Conservation (phyloP, 2,888 invertebrate species). For the Petrolisthes manimaculis region DNA sequence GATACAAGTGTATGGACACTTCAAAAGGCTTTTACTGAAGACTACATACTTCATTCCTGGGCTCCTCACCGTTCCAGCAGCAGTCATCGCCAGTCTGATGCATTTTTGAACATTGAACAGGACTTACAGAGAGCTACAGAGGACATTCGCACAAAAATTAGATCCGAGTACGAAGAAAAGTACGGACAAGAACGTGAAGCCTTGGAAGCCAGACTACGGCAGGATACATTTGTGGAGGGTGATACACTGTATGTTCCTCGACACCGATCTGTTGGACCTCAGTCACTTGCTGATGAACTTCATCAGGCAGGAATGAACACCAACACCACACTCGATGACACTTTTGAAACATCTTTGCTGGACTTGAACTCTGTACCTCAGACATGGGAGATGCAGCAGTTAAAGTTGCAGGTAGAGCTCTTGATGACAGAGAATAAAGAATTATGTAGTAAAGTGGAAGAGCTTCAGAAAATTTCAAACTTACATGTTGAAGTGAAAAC, state of each 20-base stretch:
- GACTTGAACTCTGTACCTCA: neutral
- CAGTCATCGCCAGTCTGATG: neutral
- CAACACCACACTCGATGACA: conserved; percentile 14
- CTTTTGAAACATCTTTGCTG: conserved; percentile 33
- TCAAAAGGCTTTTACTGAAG: conserved; percentile 28
- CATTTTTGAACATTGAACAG: neutral
- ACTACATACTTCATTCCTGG: conserved; percentile 28
- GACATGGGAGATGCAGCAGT: neutral
- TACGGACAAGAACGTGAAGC: conserved; percentile 7
- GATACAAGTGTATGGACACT: conserved; percentile 24
- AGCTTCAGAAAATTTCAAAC: neutral
- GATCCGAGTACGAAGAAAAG: neutral
- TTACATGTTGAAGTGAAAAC: neutral
- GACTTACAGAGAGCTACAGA: neutral
- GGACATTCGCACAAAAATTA: neutral
- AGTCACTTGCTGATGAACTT: conserved; percentile 25
- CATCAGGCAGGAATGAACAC: conserved; percentile 11
- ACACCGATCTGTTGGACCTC: neutral
- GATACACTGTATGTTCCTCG: neutral
- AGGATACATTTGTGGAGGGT: neutral
- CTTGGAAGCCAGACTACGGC: neutral
- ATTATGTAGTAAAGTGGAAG: neutral
- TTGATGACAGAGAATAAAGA: conserved; percentile 13
- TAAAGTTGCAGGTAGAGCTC: conserved; percentile 3
- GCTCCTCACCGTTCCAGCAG: neutral